These are phyloP conservation scores for Elymnias hypermnestra DNA, from an alignment of 1,140 invertebrate species.

Conservation along the genomic window DNA sequence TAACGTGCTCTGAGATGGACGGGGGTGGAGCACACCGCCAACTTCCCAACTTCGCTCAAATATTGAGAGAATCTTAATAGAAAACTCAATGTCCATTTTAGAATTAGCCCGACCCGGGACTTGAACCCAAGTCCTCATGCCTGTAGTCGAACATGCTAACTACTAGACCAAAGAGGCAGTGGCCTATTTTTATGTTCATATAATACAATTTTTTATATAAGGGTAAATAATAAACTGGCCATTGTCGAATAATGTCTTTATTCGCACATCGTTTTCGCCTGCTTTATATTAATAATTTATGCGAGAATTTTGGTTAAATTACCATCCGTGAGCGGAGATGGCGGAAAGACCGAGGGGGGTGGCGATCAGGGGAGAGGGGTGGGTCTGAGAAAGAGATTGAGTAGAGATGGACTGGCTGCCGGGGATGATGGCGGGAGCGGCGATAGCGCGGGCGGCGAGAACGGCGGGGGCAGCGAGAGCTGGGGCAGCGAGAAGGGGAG, in stretches of 20 bases:
- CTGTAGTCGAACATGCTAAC: no score
- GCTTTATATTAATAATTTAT: neutral
- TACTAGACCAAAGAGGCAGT: no score
- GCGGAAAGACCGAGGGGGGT: slow-evolving; percentile 26
- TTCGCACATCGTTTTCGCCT: neutral
- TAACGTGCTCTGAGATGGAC: no score
- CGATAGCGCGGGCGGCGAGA: slow-evolving; percentile 13
- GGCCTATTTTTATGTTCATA: neutral
- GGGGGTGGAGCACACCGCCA: no score
- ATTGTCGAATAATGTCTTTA: no score
- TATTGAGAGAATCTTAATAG: no score
- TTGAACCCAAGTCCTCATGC: no score
- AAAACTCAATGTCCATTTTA: no score
- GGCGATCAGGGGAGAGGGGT: slow-evolving; percentile 17
- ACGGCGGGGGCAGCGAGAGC: neutral
- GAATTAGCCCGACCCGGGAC: no score
- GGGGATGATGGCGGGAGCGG: slow-evolving; percentile 14
- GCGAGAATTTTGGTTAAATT: neutral
- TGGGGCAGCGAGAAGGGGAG: slow-evolving; percentile 1
- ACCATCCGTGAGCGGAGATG: slow-evolving; percentile 18
- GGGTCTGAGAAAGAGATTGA: slow-evolving; percentile 40
- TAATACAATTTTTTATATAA: no score
- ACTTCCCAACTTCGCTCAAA: no score
- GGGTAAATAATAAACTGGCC: no score
- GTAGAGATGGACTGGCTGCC: slow-evolving; percentile 32